Base-by-base conservation (phyloP, 64 coral and sea anemone species). In the Porites lutea region DNA sequence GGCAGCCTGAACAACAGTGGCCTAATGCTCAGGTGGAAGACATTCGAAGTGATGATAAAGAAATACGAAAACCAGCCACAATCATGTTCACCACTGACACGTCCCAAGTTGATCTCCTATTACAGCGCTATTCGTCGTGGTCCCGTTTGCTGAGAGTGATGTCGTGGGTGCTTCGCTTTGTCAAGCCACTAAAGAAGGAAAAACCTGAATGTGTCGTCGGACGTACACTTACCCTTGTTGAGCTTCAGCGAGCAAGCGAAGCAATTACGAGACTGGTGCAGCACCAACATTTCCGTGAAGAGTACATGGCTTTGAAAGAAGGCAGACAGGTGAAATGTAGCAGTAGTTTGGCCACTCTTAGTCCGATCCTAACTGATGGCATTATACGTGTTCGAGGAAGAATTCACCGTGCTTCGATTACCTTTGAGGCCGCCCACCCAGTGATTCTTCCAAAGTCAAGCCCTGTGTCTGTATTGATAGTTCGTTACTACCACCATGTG, bases 1-100 rank as follows among this genome's bases (percentile, higher is more conserved):
- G 78, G 78, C n/a, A 83, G n/a, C 59, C 52, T 46, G 87, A 89
- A 72, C 52, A 77, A 47, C 3, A 52, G 19, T 90, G 88, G 75
- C 76, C 88, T 1, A 79, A 20, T 22, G 74, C 45, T 2, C 45
- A 7, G 16, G 47, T 71, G 8, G 10, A 21, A 46, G 88, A 90
- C 16, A 7, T 90, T 55, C 61, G 20, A 71, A n/a, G 48, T 37
- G 62, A 71, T 37, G 88, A 90, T 13, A 47, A 71, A 13, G 88
- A 90, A 57, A 55, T 80, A 16, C 8, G 74, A 16, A 64, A 23
- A 13, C 15, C 63, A 4, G 0, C 47, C 15, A 79, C 4, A 16
- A 48, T 79, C 20, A 69, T 70, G 88, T 53, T 44, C 45, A 58
- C 15, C 50, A 8, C 74, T 44, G 27, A 37, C 27, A 37, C 27